These are phyloP conservation scores for cat (Felis catus) DNA, from an alignment of 2,113 vertebrate genomes.

Conservation along the genomic window F.catus_Fca126_mat1.0 CM031417.1:46807501-46808000, in stretches of 20 bases:
- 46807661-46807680: not conserved
- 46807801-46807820: not conserved
- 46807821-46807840: not conserved
- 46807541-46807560: not conserved
- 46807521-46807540: not conserved
- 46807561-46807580: not conserved
- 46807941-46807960: not conserved
- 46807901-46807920: not conserved
- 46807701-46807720: not conserved
- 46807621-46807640: not conserved
- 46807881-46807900: not conserved
- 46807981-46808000: not conserved
- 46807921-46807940: fast-evolving
- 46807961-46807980: not conserved
- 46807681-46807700: not conserved
- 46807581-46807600: not conserved
- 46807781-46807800: not conserved
- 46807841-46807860: not conserved
- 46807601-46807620: not conserved
- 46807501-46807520: not conserved
- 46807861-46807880: not conserved
- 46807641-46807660: not conserved
- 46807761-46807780: not conserved
- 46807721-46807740: not conserved
- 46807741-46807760: not conserved